Conservation (phyloP, 2,797 vertebrate species). For the Lutjanus argentimaculatus region DNA sequence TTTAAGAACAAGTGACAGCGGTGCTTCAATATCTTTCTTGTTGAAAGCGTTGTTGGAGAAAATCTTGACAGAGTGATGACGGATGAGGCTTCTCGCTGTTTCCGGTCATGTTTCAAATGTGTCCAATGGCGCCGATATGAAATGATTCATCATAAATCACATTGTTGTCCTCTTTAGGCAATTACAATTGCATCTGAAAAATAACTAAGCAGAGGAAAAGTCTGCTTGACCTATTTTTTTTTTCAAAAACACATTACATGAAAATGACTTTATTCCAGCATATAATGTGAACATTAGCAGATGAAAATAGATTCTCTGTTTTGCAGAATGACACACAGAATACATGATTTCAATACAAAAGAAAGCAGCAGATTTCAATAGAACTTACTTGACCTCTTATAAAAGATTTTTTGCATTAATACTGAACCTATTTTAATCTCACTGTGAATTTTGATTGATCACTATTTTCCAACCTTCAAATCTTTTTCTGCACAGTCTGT, state of each 20-base stretch:
- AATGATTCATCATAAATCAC: background rate
- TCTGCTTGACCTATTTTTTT: slow-evolving; percentile 8
- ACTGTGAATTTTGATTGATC: background rate
- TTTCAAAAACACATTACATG: background rate
- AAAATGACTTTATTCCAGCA: background rate
- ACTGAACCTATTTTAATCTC: background rate
- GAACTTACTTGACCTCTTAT: background rate
- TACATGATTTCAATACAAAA: background rate
- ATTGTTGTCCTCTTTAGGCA: background rate
- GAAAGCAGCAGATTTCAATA: background rate
- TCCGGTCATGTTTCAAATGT: background rate
- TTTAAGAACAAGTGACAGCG: background rate
- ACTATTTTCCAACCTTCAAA: background rate
- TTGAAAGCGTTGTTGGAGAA: background rate
- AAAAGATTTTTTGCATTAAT: too few relatives aligned
- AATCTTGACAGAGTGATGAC: background rate
- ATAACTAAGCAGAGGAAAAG: background rate
- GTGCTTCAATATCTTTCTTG: background rate
- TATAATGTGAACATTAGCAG: background rate
- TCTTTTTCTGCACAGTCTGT: background rate
- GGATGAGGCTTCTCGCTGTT: background rate
- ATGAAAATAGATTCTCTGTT: background rate
- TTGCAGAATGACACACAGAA: background rate
- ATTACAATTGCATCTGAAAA: slow-evolving; percentile 1
- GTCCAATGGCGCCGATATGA: background rate